Percentiles rank a stretch among this genome's conserved stretches.
Conservation (phyloP, 1,140 invertebrate species). For the Rhopalosiphum padi region DNA sequence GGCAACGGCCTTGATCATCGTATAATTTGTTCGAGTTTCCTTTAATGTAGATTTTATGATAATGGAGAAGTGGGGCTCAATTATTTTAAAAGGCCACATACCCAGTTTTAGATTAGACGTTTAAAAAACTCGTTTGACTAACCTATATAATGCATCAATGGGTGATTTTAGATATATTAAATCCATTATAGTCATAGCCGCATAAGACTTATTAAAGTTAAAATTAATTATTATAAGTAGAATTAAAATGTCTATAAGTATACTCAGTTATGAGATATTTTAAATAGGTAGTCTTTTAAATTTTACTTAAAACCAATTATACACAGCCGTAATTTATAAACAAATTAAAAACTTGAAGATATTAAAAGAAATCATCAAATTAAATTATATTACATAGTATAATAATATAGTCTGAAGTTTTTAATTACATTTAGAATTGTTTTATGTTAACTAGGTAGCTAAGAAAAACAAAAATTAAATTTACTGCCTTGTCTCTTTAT, state of each 20-base stretch:
- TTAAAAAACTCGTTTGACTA: not conserved
- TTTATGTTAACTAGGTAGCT: not conserved
- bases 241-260: not conserved
- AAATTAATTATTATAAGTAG: constrained; percentile 5
- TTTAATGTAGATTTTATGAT: not conserved
- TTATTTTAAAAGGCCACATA: constrained; percentile 5
- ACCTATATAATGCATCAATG: not conserved
- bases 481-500: not conserved
- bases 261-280: not conserved
- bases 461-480: not conserved
- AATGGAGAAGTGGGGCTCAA: not conserved
- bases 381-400: not conserved
- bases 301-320: not conserved
- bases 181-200: not conserved
- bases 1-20: not conserved
- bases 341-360: constrained; percentile 16
- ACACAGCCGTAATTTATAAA: not conserved
- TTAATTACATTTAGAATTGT: not conserved
- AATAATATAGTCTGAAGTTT: not conserved
- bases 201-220: not conserved
- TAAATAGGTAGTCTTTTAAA: not conserved
- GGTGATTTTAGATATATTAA: not conserved
- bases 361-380: constrained; percentile 27
- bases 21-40: not conserved
- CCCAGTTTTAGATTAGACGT: not conserved